A percentile compares a stretch with the other conserved stretches of the same genome.
Conservation (phyloP, 2,113 vertebrate species). For the Lophura nycthemera region DNA sequence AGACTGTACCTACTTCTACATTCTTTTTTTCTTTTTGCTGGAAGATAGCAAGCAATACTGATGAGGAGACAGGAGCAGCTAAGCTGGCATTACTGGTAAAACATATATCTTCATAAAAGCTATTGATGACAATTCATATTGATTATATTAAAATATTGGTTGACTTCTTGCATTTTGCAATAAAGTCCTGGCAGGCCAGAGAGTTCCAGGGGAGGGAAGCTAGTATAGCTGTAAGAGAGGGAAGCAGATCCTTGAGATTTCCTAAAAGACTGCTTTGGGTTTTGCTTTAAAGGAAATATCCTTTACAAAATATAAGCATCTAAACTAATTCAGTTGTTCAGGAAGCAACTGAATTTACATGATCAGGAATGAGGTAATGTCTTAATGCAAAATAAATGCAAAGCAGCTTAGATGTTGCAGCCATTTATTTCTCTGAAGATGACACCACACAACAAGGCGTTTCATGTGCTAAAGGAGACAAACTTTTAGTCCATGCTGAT, state of each 20-base stretch:
- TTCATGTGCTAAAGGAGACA: neutral
- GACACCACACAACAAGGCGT: neutral
- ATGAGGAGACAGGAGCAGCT: neutral
- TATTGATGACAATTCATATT: neutral
- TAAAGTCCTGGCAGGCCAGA: neutral
- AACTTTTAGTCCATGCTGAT: neutral
- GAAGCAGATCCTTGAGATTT: neutral
- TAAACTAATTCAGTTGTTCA: slow-evolving; percentile 10
- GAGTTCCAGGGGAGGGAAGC: neutral
- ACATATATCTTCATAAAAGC: slow-evolving; percentile 6
- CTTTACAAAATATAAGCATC: slow-evolving; percentile 4
- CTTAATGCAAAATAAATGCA: slow-evolving; percentile 43
- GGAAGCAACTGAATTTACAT: slow-evolving; percentile 30
- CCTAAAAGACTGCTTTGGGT: neutral
- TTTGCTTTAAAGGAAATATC: too few relatives aligned
- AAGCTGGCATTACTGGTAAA: neutral
- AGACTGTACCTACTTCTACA: too few relatives aligned
- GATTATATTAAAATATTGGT: neutral
- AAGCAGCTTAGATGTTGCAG: neutral
- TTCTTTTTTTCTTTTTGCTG: neutral
- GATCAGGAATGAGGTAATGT: neutral
- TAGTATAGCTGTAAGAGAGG: neutral
- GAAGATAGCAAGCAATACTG: neutral
- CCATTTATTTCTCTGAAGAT: slow-evolving; percentile 12
- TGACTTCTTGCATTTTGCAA: slow-evolving; percentile 14